A percentile compares a stretch with the other conserved stretches of the same genome.
These are phyloP conservation scores for Apodemus agrarius DNA, from an alignment of 2,797 vertebrate genomes.

Conservation along the genomic window DNA sequence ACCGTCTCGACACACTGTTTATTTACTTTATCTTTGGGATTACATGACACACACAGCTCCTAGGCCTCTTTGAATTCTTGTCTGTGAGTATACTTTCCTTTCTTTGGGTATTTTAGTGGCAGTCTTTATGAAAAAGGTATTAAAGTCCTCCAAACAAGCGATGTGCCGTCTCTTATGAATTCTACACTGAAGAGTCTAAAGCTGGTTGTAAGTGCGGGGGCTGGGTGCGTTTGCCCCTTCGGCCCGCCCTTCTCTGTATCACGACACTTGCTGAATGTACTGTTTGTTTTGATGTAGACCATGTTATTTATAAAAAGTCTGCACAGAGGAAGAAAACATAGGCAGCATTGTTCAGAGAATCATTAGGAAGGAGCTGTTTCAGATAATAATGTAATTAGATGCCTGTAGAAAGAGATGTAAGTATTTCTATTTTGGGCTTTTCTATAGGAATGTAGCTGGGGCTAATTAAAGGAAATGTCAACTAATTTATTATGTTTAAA, in stretches of 20 bases:
- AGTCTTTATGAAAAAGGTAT: constrained; percentile 45
- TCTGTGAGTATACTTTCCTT: constrained; percentile 60
- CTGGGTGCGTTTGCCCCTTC: constrained; percentile 56
- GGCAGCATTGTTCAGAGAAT: constrained; percentile 68
- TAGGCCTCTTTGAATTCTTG: constrained; percentile 41
- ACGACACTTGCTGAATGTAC: constrained; percentile 57
- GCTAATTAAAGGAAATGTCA: constrained; percentile 73
- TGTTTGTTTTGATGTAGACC: constrained; percentile 65
- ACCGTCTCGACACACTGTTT: not conserved
- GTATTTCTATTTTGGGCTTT: constrained; percentile 66
- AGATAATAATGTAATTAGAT: constrained; percentile 71
- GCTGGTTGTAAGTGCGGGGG: constrained; percentile 47
- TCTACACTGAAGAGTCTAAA: constrained; percentile 34
- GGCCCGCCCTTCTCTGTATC: constrained; percentile 54
- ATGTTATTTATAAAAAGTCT: constrained; percentile 65
- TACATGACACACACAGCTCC: not conserved
- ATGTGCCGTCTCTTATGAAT: constrained; percentile 56
- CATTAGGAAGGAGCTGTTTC: constrained; percentile 77
- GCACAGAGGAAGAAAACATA: constrained; percentile 72
- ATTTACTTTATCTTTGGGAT: constrained; percentile 46
- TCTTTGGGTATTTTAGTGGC: constrained; percentile 62
- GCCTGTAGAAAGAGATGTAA: constrained; percentile 69
- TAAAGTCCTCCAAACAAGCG: constrained; percentile 55
- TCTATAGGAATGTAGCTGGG: constrained; percentile 54
- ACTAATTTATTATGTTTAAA: constrained; percentile 67